These are phyloP conservation scores for Zoanthus sansibaricus DNA, from an alignment of 92 coral and sea anemone species.

Conservation along the genomic window DNA sequence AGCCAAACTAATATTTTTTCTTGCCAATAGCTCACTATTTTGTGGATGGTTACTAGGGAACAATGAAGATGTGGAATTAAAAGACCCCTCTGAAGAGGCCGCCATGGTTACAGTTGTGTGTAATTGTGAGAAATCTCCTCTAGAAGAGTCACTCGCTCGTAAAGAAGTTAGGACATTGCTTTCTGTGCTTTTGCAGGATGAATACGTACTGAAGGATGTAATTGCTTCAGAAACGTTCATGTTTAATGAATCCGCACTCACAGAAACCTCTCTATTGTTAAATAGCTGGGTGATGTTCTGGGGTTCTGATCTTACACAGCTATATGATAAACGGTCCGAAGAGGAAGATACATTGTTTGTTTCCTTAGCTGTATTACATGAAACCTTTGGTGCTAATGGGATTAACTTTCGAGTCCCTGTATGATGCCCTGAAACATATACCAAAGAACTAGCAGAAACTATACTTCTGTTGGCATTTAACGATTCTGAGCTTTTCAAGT, in stretches of 20 bases:
- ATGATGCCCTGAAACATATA: neutral
- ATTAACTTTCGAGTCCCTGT: slow-evolving; percentile 15
- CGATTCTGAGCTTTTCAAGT: neutral
- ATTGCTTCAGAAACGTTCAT: too few relatives aligned
- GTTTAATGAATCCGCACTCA: neutral
- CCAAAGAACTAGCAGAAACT: neutral
- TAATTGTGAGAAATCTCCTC: neutral
- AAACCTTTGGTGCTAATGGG: slow-evolving; percentile 20
- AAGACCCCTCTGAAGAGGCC: neutral
- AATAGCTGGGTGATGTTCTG: slow-evolving; percentile 8
- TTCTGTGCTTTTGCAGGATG: neutral
- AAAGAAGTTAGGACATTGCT: neutral
- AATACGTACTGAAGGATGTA: neutral
- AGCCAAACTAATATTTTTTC: neutral
- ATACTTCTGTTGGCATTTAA: slow-evolving; percentile 1
- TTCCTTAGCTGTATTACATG: neutral
- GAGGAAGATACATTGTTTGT: neutral
- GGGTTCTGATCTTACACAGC: neutral
- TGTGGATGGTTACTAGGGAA: neutral
- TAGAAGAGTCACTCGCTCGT: neutral
- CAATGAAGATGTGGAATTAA: neutral
- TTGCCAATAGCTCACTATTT: neutral
- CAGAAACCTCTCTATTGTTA: neutral
- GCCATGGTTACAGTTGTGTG: slow-evolving; percentile 3
- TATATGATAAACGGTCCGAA: neutral